phyloP scores from a whole-genome alignment of 2,797 vertebrate species.

The Xyrichtys novacula region DNA sequence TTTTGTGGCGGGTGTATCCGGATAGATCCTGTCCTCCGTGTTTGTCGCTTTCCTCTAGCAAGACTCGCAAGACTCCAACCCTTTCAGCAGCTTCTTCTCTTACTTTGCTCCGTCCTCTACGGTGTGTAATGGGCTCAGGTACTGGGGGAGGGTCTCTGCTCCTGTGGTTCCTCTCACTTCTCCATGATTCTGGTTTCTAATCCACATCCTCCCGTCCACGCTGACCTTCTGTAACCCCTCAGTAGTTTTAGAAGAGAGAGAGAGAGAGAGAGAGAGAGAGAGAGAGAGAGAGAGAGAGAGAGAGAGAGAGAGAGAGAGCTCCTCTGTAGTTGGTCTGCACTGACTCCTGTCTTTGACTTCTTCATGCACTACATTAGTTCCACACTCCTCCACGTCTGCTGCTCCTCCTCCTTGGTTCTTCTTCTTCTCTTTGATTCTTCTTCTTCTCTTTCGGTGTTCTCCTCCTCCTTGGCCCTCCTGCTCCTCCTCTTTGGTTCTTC shows the following conservation, averaged over 20 bases:
- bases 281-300: no score
- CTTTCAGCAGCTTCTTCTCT: conserved; percentile 77
- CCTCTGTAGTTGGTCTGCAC: not conserved
- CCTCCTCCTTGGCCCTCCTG: no score
- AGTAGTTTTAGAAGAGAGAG: no score
- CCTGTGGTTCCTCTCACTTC: conserved; percentile 27
- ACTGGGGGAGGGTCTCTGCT: conserved; percentile 49
- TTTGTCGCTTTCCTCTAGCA: conserved; percentile 72
- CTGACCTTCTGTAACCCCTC: not conserved
- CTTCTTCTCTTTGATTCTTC: not conserved
- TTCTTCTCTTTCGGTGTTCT: not conserved
- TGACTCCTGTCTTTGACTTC: no score
- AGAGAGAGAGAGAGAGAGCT: no score
- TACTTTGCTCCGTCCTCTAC: conserved; percentile 63
- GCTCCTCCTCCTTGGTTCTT: not conserved
- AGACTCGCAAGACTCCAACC: conserved; percentile 62
- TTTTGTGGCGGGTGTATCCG: conserved; percentile 20
- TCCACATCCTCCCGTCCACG: not conserved
- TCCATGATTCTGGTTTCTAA: not conserved
- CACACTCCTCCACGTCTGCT: no score
- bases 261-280: no score
- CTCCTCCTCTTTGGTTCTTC: not conserved
- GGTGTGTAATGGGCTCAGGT: conserved; percentile 65
- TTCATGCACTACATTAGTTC: no score
- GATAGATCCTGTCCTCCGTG: conserved; percentile 40